Conservation (phyloP, 2,113 vertebrate genomes). For the Colius striatus region DNA sequence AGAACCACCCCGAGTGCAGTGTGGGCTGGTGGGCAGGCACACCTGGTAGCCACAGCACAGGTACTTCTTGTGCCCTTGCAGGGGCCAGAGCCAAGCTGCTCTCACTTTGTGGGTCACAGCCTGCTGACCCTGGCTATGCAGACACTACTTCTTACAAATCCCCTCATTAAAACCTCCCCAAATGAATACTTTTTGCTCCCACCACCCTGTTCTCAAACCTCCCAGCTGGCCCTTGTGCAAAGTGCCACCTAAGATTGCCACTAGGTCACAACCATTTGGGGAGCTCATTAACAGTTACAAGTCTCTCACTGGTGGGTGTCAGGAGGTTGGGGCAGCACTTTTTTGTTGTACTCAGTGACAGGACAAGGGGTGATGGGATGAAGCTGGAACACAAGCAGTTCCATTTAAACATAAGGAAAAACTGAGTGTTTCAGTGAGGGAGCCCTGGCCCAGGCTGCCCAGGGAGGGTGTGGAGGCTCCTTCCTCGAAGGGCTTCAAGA, state of each 20-base stretch:
- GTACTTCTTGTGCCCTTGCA: not conserved
- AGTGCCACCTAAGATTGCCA: not conserved
- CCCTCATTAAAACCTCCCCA: not conserved
- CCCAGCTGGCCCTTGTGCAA: not conserved
- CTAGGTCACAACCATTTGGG: not conserved
- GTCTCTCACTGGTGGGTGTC: too few relatives aligned
- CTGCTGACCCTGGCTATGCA: not conserved
- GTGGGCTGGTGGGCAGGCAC: fast-evolving
- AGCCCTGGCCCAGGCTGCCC: too few relatives aligned
- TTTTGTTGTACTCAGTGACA: too few relatives aligned
- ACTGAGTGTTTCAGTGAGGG: too few relatives aligned
- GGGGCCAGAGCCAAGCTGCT: fast-evolving
- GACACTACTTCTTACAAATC: not conserved
- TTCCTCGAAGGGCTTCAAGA: too few relatives aligned
- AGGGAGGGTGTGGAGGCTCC: too few relatives aligned
- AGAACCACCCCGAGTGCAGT: fast-evolving
- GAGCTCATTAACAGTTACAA: too few relatives aligned
- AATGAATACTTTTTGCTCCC: not conserved
- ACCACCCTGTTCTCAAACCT: not conserved
- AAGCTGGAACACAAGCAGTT: too few relatives aligned
- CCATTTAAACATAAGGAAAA: too few relatives aligned
- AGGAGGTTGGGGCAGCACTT: too few relatives aligned
- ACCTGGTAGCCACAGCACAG: not conserved
- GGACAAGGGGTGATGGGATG: too few relatives aligned
- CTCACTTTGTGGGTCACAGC: not conserved